Evolutionary conservation across 1,140 invertebrate genomes (phyloP).

Genomic region (Matsumurasca onukii): DNA sequence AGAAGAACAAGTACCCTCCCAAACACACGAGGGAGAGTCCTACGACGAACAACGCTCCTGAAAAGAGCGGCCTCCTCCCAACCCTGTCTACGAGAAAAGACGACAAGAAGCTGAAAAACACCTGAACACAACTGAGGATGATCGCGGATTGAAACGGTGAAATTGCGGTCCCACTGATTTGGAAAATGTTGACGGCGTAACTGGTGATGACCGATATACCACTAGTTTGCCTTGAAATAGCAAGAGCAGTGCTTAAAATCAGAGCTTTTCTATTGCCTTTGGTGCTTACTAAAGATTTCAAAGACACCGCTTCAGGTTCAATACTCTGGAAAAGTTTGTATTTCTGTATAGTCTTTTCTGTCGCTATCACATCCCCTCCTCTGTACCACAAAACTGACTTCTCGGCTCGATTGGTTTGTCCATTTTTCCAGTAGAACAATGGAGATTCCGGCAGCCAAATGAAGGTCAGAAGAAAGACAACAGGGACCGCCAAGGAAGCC

Average conservation of each 20-base stretch:
- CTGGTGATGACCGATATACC: constrained; percentile 86
- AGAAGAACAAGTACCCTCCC: constrained; percentile 28
- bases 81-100: constrained; percentile 58
- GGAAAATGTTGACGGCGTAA: constrained; percentile 76
- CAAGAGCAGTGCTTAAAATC: constrained; percentile 69
- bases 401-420: constrained; percentile 52
- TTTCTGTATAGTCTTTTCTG: constrained; percentile 34
- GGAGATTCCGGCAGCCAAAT: constrained; percentile 83
- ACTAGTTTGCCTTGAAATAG: constrained; percentile 81
- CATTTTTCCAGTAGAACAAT: constrained; percentile 60
- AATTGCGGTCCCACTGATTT: constrained; percentile 67
- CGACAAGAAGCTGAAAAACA: constrained; percentile 52
- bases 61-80: constrained; percentile 56
- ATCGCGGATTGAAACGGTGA: constrained; percentile 67
- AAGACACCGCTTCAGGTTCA: constrained; percentile 38
- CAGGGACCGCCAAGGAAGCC: constrained; percentile 63
- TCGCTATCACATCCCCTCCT: constrained; percentile 55
- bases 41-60: constrained; percentile 54
- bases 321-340: constrained; percentile 38
- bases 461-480: constrained; percentile 64
- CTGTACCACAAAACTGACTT: constrained; percentile 59
- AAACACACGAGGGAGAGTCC: constrained; percentile 45
- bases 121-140: constrained; percentile 65
- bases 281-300: constrained; percentile 59
- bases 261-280: constrained; percentile 64